Conservation (phyloP, 1,140 invertebrate genomes). For the Melipona quadrifasciata region DNA sequence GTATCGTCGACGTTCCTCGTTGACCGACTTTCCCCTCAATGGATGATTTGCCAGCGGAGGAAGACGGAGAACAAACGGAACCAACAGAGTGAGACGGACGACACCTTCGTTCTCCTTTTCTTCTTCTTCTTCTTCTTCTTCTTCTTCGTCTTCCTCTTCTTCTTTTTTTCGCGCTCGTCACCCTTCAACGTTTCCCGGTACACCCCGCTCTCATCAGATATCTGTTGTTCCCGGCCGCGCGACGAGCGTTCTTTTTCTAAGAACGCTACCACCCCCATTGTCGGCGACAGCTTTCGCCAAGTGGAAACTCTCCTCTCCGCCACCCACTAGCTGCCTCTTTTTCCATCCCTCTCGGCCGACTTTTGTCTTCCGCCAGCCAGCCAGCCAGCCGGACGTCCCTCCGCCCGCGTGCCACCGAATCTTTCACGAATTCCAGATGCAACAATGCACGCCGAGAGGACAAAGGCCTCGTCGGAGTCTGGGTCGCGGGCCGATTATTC, state of each 20-base stretch:
- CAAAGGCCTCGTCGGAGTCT: slow-evolving; percentile 28
- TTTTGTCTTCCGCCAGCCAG: slow-evolving; percentile 44
- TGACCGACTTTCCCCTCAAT: slow-evolving; percentile 66
- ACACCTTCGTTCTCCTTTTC: background rate
- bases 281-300: slow-evolving; percentile 62
- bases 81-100: background rate
- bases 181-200: slow-evolving; percentile 32
- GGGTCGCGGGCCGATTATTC: slow-evolving; percentile 49
- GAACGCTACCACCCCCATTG: slow-evolving; percentile 46
- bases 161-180: background rate
- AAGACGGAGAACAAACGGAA: background rate
- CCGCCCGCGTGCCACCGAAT: slow-evolving; percentile 6
- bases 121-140: background rate
- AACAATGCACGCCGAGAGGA: slow-evolving; percentile 32
- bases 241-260: slow-evolving; percentile 50
- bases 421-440: slow-evolving; percentile 48
- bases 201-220: slow-evolving; percentile 59
- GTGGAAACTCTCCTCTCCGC: slow-evolving; percentile 47
- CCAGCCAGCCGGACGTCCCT: background rate
- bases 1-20: slow-evolving; percentile 42
- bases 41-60: slow-evolving; percentile 50
- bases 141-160: background rate
- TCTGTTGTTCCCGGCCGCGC: slow-evolving; percentile 48
- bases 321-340: background rate
- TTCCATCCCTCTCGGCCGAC: slow-evolving; percentile 33